Evolutionary conservation across 2,113 vertebrate species (phyloP).

Genomic region (Campylomormyrus numenius): DNA sequence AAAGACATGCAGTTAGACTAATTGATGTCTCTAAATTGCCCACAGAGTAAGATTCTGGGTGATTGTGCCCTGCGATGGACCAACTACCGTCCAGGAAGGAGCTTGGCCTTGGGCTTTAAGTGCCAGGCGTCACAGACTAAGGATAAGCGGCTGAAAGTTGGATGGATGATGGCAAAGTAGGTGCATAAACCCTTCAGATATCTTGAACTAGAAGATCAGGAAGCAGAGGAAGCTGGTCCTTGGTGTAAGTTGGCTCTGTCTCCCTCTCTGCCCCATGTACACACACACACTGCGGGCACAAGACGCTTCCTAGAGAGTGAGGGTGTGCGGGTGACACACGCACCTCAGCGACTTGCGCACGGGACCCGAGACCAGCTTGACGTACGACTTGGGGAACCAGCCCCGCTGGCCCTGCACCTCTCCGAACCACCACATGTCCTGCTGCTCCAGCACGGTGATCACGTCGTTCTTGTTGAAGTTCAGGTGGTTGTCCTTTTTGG

Average conservation of each 20-base stretch:
- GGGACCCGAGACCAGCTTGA: slow-evolving; percentile 92
- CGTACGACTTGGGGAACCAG: slow-evolving; percentile 98
- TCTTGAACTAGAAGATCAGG: background rate
- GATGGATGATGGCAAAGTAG: background rate
- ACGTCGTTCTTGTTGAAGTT: slow-evolving; percentile 98
- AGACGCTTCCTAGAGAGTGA: background rate
- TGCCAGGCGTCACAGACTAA: background rate
- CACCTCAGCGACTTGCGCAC: slow-evolving; percentile 79
- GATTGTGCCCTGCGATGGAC: background rate
- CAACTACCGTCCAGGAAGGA: background rate
- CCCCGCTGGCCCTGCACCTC: slow-evolving; percentile 96
- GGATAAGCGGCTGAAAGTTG: background rate
- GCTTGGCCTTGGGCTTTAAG: background rate
- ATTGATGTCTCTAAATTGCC: background rate
- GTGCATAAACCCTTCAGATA: background rate
- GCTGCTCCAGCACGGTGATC: slow-evolving; percentile 94
- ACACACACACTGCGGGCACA: background rate
- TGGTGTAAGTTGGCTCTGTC: background rate
- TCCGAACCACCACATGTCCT: slow-evolving; percentile 99
- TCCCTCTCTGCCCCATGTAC: background rate
- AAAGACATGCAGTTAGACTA: background rate
- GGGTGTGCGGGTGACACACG: background rate
- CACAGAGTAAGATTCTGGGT: background rate
- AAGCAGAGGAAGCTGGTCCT: background rate
- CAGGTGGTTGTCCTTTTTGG: slow-evolving; percentile 97